Evolutionary conservation across 1,140 invertebrate species (phyloP).

Genomic region (Caerostris darwini): DNA sequence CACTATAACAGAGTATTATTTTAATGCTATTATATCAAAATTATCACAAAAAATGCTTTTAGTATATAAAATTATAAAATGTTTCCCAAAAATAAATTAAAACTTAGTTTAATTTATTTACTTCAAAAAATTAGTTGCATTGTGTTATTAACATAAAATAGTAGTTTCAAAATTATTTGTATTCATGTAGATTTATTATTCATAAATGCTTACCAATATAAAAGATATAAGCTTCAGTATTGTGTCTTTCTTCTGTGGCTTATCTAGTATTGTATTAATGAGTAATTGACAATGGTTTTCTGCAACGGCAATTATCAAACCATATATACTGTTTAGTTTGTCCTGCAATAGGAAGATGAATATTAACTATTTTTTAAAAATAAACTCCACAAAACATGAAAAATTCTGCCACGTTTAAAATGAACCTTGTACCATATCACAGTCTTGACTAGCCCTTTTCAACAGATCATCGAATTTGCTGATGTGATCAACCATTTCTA

Average conservation of each 20-base stretch:
- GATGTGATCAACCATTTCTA: constrained; percentile 83
- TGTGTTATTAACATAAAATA: too few relatives aligned
- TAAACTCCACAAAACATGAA: neutral
- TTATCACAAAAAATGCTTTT: too few relatives aligned
- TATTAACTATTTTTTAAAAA: neutral
- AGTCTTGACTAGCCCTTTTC: constrained; percentile 80
- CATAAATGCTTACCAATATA: constrained; percentile 83
- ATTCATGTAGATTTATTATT: neutral
- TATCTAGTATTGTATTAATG: constrained; percentile 83
- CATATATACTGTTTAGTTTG: constrained; percentile 83
- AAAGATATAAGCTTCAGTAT: constrained; percentile 84
- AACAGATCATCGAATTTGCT: constrained; percentile 81
- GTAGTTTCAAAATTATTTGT: too few relatives aligned
- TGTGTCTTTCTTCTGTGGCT: constrained; percentile 81
- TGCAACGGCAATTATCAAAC: constrained; percentile 85
- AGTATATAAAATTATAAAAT: too few relatives aligned
- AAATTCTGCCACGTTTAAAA: neutral
- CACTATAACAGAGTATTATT: too few relatives aligned
- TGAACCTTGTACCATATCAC: constrained; percentile 80
- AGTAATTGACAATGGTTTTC: constrained; percentile 87
- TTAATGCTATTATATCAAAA: too few relatives aligned
- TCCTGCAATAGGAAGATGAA: constrained; percentile 80
- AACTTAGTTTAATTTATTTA: too few relatives aligned
- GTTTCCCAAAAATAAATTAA: too few relatives aligned
- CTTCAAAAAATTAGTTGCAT: too few relatives aligned